phyloP scores from a whole-genome alignment of 2,797 vertebrate genomes.

The Tolypeutes matacus region DNA sequence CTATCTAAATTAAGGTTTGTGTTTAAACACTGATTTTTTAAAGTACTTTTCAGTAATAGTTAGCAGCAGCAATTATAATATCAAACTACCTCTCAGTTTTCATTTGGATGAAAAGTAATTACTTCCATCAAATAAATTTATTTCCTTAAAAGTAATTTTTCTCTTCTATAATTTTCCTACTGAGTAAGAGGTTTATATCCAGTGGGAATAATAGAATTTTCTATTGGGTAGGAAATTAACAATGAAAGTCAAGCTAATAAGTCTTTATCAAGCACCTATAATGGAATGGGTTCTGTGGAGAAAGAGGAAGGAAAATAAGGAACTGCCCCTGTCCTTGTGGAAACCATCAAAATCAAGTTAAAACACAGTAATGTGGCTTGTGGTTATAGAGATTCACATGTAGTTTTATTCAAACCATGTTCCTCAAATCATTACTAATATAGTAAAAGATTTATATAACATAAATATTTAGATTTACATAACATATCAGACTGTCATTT shows the following conservation, averaged over 20 bases:
- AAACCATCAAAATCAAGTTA: constrained; percentile 23
- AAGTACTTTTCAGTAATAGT: constrained; percentile 58
- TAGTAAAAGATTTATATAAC: constrained; percentile 48
- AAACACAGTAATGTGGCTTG: constrained; percentile 32
- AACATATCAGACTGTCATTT: not conserved
- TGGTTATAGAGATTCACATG: constrained; percentile 57
- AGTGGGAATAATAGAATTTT: constrained; percentile 58
- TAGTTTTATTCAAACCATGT: constrained; percentile 61
- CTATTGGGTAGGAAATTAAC: constrained; percentile 60
- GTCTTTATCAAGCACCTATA: constrained; percentile 52
- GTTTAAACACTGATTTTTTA: constrained; percentile 63
- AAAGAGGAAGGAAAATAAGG: constrained; percentile 55
- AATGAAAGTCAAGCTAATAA: constrained; percentile 60
- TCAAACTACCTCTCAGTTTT: constrained; percentile 57
- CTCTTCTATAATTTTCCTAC: constrained; percentile 65
- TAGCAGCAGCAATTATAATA: constrained; percentile 44
- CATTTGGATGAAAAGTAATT: constrained; percentile 60
- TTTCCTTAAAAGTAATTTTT: constrained; percentile 69
- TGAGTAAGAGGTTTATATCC: constrained; percentile 54
- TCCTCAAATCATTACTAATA: constrained; percentile 41
- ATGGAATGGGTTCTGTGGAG: constrained; percentile 20
- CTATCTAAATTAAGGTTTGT: constrained; percentile 54
- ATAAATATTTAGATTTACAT: not conserved
- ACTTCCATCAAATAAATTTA: constrained; percentile 23
- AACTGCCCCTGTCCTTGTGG: not conserved